A percentile compares a stretch with the other conserved stretches of the same genome.
Conservation (phyloP, 2,113 vertebrate genomes). For the Cololabis saira region DNA sequence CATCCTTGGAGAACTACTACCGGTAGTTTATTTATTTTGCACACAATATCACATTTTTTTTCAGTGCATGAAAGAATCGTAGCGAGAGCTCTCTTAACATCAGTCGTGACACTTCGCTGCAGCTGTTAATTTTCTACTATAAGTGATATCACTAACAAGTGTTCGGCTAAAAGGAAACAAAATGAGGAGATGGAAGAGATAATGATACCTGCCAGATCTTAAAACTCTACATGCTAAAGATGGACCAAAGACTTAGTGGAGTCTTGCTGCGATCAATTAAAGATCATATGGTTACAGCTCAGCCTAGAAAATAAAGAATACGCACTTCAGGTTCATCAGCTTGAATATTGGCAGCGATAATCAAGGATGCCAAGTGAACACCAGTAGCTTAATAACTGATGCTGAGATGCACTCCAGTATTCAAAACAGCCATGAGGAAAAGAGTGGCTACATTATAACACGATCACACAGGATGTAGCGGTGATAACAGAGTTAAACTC, state of each 20-base stretch:
- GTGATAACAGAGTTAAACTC: constrained; percentile 2
- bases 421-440: constrained; percentile 15
- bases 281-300: constrained; percentile 23
- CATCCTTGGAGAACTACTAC: constrained; percentile 24
- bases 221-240: constrained; percentile 19
- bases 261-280: constrained; percentile 15
- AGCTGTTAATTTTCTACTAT: constrained; percentile 42
- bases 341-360: constrained; percentile 39
- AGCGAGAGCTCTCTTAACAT: constrained; percentile 18
- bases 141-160: constrained; percentile 32
- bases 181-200: constrained; percentile 14
- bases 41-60: constrained; percentile 27
- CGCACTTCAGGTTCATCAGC: constrained; percentile 33
- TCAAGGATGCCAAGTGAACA: constrained; percentile 44
- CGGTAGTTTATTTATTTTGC: constrained; percentile 22
- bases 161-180: constrained; percentile 13
- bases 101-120: constrained; percentile 13
- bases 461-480: constrained; percentile 3
- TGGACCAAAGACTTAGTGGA: constrained; percentile 3
- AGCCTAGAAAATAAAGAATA: constrained; percentile 24
- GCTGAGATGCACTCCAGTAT: constrained; percentile 49
- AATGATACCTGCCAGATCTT: constrained; percentile 15
- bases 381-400: constrained; percentile 44
- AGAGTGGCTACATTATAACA: neutral
- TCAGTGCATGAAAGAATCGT: constrained; percentile 25